Percentiles rank a stretch among this genome's conserved stretches.
These are phyloP conservation scores for Drosophila paramelanica DNA, from an alignment of 2,888 invertebrate species.

Conservation along the genomic window DNA sequence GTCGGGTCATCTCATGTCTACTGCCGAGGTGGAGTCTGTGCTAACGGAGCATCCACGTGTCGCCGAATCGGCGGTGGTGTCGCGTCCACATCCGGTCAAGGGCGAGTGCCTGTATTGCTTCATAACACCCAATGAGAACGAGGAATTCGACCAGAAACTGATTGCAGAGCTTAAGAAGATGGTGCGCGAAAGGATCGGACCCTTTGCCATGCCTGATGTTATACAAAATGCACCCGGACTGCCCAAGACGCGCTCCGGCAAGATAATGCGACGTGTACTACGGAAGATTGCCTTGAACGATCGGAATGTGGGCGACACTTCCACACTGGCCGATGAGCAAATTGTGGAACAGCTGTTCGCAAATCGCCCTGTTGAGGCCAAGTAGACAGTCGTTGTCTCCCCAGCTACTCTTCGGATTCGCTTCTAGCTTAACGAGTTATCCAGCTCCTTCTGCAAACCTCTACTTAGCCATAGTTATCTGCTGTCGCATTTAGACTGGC, in stretches of 20 bases:
- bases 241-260: constrained; percentile 98
- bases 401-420: constrained; percentile 20
- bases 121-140: constrained; percentile 94
- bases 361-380: constrained; percentile 87
- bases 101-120: constrained; percentile 99
- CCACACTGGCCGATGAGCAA: constrained; percentile 96
- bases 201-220: constrained; percentile 97
- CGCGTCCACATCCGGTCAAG: constrained; percentile 96
- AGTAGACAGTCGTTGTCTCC: constrained; percentile 62
- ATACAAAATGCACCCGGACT: constrained; percentile 97
- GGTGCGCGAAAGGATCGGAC: constrained; percentile 96
- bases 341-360: constrained; percentile 93
- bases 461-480: constrained; percentile 37
- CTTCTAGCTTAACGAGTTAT: constrained; percentile 40
- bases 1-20: constrained; percentile 98
- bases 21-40: constrained; percentile 95
- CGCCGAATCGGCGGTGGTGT: constrained; percentile 98
- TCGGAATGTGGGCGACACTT: constrained; percentile 94
- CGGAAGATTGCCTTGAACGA: constrained; percentile 97
- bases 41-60: constrained; percentile 91
- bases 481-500: constrained; percentile 46
- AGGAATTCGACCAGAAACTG: constrained; percentile 89
- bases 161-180: constrained; percentile 90
- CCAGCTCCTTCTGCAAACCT: constrained; percentile 34
- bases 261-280: constrained; percentile 98